Conservation (phyloP, 1,140 invertebrate species). For the Andricus grossulariae region DNA sequence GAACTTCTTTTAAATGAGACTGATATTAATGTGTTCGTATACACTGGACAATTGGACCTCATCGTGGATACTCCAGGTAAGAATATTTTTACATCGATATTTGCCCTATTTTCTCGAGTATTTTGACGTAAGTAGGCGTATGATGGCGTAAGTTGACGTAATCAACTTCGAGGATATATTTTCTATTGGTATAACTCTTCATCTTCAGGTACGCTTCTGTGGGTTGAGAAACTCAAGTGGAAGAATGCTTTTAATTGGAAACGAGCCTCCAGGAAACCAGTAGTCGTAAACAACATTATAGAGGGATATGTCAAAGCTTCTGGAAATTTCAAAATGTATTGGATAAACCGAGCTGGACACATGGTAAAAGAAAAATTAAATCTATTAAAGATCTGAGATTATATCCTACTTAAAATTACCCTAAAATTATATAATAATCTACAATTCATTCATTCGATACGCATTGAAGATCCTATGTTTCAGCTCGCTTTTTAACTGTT, state of each 20-base stretch:
- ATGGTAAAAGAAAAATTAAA: conserved; percentile 75
- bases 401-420: background rate
- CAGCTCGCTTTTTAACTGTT: too few relatives aligned
- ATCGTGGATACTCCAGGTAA: conserved; percentile 80
- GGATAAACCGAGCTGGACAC: conserved; percentile 84
- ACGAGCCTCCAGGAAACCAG: conserved; percentile 73
- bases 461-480: too few relatives aligned
- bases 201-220: conserved; percentile 74
- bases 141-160: too few relatives aligned
- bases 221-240: conserved; percentile 85
- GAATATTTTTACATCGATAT: background rate
- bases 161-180: too few relatives aligned
- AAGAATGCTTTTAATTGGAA: conserved; percentile 76
- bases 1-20: conserved; percentile 83
- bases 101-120: too few relatives aligned
- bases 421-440: too few relatives aligned
- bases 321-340: conserved; percentile 84
- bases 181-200: background rate
- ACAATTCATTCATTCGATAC: too few relatives aligned
- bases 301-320: conserved; percentile 82
- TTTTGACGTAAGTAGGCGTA: too few relatives aligned
- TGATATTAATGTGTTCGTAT: conserved; percentile 81
- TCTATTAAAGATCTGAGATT: conserved; percentile 7
- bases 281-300: conserved; percentile 77
- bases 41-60: conserved; percentile 83